phyloP scores from a whole-genome alignment of 30 jellyfish, hydroid and myxozoan genomes.

The Aurelia sp. region DNA sequence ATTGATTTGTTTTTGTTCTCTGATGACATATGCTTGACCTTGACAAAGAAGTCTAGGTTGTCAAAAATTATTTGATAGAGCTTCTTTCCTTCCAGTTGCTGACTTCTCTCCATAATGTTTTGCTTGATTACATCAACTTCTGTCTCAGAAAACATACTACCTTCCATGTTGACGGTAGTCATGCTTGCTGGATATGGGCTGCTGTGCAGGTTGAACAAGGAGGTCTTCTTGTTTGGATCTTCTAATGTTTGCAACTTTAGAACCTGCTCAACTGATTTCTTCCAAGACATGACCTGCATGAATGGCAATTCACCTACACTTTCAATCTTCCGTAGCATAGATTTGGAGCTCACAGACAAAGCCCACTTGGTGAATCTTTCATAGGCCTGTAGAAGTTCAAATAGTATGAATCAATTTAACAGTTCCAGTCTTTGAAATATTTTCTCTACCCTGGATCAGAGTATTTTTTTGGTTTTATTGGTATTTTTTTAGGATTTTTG shows the following conservation, averaged over 20 bases:
- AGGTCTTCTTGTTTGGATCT: not conserved
- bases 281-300: conserved; percentile 8
- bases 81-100: conserved; percentile 17
- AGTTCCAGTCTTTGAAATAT: conserved; percentile 5
- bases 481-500: not conserved
- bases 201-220: no score
- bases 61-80: conserved; percentile 12
- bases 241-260: not conserved
- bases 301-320: conserved; percentile 10
- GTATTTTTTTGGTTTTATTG: no score
- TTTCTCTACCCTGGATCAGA: not conserved
- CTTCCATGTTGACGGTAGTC: not conserved
- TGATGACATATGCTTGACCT: conserved; percentile 17
- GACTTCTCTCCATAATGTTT: not conserved
- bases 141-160: not conserved
- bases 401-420: not conserved
- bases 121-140: not conserved
- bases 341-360: conserved; percentile 11
- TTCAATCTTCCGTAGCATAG: conserved; percentile 1
- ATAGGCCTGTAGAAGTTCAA: conserved; percentile 2
- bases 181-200: no score
- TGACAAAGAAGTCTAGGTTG: conserved; percentile 15
- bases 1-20: conserved; percentile 8
- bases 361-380: conserved; percentile 18
- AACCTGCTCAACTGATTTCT: conserved; percentile 12